Evolutionary conservation across 2,888 invertebrate genomes (phyloP), one percentile per base, ranked within the genome.

Genomic region (Ellobium chinense): DNA sequence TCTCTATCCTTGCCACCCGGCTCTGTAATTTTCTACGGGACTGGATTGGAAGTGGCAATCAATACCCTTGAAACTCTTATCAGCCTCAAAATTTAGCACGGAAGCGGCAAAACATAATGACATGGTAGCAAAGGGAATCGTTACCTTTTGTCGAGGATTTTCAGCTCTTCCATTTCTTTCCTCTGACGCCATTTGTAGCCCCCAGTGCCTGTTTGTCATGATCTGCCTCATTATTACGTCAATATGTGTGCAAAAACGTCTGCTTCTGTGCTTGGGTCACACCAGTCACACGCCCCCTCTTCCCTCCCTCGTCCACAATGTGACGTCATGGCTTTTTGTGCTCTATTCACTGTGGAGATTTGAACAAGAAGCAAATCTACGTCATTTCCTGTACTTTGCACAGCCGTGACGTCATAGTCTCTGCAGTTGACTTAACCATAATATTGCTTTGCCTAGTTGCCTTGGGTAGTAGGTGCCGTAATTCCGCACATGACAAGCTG

Each of bases 211-310:
- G 56, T n/a, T 60, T 73, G 70, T 54, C 27, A 31, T 70, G 56
- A n/a, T 72, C 36, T 37, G 29, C 39, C 27, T 62, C n/a, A 37
- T 36, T 27, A 27, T 46, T 12, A 21, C n/a, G 29, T 34, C 37
- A 39, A 2, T 29, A n/a, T n/a, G 27, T 62, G 18, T 58, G 14
- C 29, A 29, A 21, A 60, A 60, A 78, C n/a, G 27, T 74, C 65
- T 73, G 79, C 74, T 79, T 79, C n/a, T 80, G 80, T 80, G 80
- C 75, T 80, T 75, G 80, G n/a, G 80, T 80, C 80, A 80, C 80
- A 80, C 80, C 80, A 70, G 80, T 80, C 54, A 75, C 24, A n/a
- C 37, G 31, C 46, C 31, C 74, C 74, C 34, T 56, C 27, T 69
- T 69, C 60, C 75, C 80, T 75, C 70, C 80, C 70, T 75, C 69